Conservation (phyloP, 2,888 invertebrate species). For the Eupithecia subumbrata region DNA sequence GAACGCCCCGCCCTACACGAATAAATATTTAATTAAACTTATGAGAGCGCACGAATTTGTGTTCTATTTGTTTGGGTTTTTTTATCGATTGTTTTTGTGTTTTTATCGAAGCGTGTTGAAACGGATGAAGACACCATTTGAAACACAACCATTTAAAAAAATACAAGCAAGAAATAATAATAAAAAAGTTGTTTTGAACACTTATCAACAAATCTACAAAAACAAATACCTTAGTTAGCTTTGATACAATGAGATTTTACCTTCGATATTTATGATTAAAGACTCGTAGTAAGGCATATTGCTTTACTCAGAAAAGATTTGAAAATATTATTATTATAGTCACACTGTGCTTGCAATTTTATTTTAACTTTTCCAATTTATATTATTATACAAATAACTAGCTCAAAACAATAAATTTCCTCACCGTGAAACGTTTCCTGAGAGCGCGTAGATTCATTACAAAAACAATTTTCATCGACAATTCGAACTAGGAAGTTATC, state of each 20-base stretch:
- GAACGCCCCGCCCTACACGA: slow-evolving; percentile 73
- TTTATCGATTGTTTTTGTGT: slow-evolving; percentile 48
- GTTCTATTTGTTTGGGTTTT: slow-evolving; percentile 54
- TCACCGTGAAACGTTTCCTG: slow-evolving; percentile 7
- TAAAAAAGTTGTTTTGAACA: not conserved
- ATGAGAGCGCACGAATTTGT: slow-evolving; percentile 68
- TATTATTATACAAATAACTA: not conserved
- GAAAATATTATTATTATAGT: too few species aligned
- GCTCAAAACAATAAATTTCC: slow-evolving; percentile 8
- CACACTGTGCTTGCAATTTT: not conserved
- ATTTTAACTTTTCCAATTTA: not conserved
- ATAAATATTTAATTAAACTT: slow-evolving; percentile 83
- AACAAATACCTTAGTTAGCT: not conserved
- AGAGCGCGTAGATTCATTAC: slow-evolving; percentile 20
- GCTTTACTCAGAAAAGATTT: too few species aligned
- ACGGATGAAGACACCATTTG: slow-evolving; percentile 17
- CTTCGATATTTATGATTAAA: not conserved
- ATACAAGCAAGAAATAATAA: not conserved
- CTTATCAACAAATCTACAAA: not conserved
- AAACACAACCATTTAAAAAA: slow-evolving; percentile 1
- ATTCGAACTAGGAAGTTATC: slow-evolving; percentile 34
- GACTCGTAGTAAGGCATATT: not conserved
- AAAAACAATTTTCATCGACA: slow-evolving; percentile 24
- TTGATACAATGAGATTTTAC: not conserved
- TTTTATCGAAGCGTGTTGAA: slow-evolving; percentile 45